Conservation (phyloP, 2,113 vertebrate species). For the Alectura lathami region DNA sequence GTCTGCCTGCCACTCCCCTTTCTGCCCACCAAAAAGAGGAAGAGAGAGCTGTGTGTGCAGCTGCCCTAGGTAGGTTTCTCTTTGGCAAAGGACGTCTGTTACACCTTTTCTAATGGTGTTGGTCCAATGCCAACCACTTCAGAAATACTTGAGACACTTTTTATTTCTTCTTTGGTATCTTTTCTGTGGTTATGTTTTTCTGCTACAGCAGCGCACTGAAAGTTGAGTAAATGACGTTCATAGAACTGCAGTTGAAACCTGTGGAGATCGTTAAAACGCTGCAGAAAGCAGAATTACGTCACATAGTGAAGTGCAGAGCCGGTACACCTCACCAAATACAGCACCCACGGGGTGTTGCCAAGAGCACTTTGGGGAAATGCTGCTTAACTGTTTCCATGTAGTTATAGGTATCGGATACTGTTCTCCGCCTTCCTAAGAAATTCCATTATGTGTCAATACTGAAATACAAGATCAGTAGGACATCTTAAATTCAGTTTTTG, state of each 20-base stretch:
- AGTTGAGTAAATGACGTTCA: not conserved
- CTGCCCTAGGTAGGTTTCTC: not conserved
- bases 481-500: too few relatives aligned
- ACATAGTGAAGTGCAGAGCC: not conserved
- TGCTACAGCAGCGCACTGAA: not conserved
- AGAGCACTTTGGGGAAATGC: not conserved
- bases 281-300: not conserved
- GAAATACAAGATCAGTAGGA: not conserved
- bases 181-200: not conserved
- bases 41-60: not conserved
- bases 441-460: not conserved
- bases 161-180: not conserved
- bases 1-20: rapidly evolving
- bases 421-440: not conserved
- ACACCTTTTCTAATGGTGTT: not conserved
- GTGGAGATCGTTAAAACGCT: rapidly evolving
- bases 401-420: not conserved
- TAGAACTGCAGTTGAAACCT: not conserved
- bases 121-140: not conserved
- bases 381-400: not conserved
- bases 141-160: not conserved
- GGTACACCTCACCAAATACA: not conserved
- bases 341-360: not conserved
- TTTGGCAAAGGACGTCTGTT: not conserved
- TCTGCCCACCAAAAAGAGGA: not conserved